A percentile compares a stretch with the other conserved stretches of the same genome.
Evolutionary conservation across 2,888 invertebrate genomes (phyloP).

Genomic region (Zaprionus bogoriensis): DNA sequence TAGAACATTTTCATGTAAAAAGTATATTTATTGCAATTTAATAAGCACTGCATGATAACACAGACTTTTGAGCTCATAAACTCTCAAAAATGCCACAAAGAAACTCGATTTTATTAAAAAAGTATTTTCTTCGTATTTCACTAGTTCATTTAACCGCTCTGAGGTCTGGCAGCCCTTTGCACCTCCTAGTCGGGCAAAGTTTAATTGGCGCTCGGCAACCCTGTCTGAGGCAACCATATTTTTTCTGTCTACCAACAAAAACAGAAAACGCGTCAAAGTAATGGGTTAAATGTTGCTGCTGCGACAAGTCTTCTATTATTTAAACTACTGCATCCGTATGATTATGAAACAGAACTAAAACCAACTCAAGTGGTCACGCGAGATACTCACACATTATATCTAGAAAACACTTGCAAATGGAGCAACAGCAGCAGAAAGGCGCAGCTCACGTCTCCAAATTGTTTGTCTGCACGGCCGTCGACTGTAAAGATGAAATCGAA

Average conservation of each 20-base stretch:
- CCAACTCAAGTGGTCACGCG: slow-evolving; percentile 26
- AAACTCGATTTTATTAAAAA: no score
- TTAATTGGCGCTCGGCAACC: slow-evolving; percentile 25
- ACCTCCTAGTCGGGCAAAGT: slow-evolving; percentile 3
- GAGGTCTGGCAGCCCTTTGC: slow-evolving; percentile 1
- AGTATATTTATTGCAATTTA: no score
- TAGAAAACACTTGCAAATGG: slow-evolving; percentile 69
- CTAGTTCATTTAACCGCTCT: background rate
- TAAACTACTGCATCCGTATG: slow-evolving; percentile 34
- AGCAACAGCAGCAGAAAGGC: slow-evolving; percentile 77
- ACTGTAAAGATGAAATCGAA: slow-evolving; percentile 94
- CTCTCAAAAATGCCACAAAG: no score
- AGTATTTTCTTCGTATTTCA: no score
- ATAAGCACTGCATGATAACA: no score
- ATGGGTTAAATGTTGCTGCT: slow-evolving; percentile 45
- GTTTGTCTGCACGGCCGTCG: slow-evolving; percentile 91
- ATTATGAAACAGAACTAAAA: slow-evolving; percentile 51
- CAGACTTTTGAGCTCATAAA: no score
- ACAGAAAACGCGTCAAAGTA: slow-evolving; percentile 44
- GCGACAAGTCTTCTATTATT: slow-evolving; percentile 38
- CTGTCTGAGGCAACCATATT: slow-evolving; percentile 61
- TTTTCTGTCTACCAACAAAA: slow-evolving; percentile 65
- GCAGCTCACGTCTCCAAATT: slow-evolving; percentile 85
- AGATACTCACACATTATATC: slow-evolving; percentile 35
- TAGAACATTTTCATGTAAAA: no score